Evolutionary conservation across 1,140 invertebrate species (phyloP), one percentile per base, ranked within the genome.

Genomic region (Euwallacea fornicatus): DNA sequence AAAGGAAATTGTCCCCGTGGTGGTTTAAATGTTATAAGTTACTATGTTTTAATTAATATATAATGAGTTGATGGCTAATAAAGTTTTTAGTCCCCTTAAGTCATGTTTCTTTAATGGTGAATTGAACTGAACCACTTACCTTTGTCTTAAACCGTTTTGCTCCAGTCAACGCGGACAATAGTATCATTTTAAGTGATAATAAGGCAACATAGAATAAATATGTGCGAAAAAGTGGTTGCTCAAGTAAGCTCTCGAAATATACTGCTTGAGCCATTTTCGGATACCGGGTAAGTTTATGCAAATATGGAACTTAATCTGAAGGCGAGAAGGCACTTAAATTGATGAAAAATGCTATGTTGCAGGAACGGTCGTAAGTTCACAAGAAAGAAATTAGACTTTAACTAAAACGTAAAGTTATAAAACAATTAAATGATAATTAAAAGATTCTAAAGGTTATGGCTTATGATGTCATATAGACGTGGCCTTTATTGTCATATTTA

Each of bases 141-240:
- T 84, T 86, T 60, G 88, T 88, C 58, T 76, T 77, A 21, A 88
- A 82, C 59, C 89, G 81, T 54, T 84, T 79, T 0, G 79, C 56
- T 0, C 72, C 84, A 0, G 89, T 91, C 6, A 89, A 75, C 6
- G 82, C 2, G 7, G 81, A 75, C 88, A 91, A 88, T 0, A 76
- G 15, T 41, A 90, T 15, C 64, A 88, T 81, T 82, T 91, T 91
- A 0, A 90, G 10, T 0, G 85, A 82, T 61, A 90, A 74, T 10
- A 89, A 74, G 46, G 80, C 82, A n/a, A 83, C 75, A 83, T 87
- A 89, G 75, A 88, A 88, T 0, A 83, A 82, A 73, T 85, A 89
- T 53, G 82, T 77, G 64, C 81, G 79, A 50, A 88, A 83, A 15
- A 86, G 78, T 42, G 80, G 80, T 73, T 84, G 85, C n/a, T 77